A percentile compares a stretch with the other conserved stretches of the same genome.
Evolutionary conservation across 2,888 invertebrate genomes (phyloP).

Genomic region (Pristionchus arcanus): DNA sequence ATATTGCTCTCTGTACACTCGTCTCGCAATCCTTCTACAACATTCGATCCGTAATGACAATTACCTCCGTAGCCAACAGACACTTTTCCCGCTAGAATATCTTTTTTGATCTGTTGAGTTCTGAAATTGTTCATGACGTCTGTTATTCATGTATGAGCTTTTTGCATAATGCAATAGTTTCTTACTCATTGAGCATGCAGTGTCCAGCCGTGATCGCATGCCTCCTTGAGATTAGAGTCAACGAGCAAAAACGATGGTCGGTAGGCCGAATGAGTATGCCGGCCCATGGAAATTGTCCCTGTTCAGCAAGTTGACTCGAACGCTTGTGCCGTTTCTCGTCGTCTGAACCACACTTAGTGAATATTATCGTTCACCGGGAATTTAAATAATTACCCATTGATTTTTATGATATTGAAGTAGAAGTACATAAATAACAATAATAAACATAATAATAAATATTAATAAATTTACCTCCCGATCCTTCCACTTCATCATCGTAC

Average conservation of each 20-base stretch:
- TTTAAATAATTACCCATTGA: too few relatives aligned
- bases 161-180: neutral
- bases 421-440: too few relatives aligned
- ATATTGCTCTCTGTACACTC: constrained; percentile 16
- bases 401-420: too few relatives aligned
- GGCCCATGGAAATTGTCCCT: neutral
- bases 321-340: neutral
- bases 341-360: neutral
- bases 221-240: neutral
- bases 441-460: too few relatives aligned
- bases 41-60: constrained; percentile 20
- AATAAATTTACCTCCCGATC: neutral
- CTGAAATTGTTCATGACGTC: neutral
- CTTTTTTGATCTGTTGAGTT: neutral
- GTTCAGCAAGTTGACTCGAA: neutral
- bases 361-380: too few relatives aligned
- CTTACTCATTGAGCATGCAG: neutral
- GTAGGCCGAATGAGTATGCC: neutral
- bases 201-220: constrained; percentile 21
- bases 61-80: neutral
- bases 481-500: neutral
- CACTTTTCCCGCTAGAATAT: neutral
- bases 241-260: neutral
- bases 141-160: too few relatives aligned
- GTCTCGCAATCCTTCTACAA: neutral